Evolutionary conservation across 2,797 vertebrate genomes (phyloP), one percentile per base, ranked within the genome.

Genomic region (Oceanodroma leucorhoa): DNA sequence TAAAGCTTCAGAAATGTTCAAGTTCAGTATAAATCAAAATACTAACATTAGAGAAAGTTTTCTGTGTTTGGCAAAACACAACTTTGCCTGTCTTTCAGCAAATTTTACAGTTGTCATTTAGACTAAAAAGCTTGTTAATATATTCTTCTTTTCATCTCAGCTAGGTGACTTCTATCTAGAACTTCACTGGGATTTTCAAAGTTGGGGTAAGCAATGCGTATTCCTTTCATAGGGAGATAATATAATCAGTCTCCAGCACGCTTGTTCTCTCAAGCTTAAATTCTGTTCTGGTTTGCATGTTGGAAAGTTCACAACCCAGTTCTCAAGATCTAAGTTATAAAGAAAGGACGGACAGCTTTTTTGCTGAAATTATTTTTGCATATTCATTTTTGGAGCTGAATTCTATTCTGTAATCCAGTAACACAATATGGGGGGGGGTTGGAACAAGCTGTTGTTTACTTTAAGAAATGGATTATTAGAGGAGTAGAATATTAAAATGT

Each of bases 141-240:
- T 53, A 20, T 86, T 89, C 9, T 77, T 82, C 54, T 36, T 96
- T 89, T 45, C 73, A 97, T 97, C 97, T 83, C 97, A 99, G 99
- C 99, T 99, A 93, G 99, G 99, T 96, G 99, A 99, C 97, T 99
- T 99, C 98, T 99, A 99, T 97, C 97, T 99, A 98, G 99, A 99
- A 98, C 99, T 99, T 98, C 99, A 99, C 97, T 99, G 99, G 99
- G 99, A 99, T 98, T 99, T 99, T 98, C 99, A 99, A 98, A 99
- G 99, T 97, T 99, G 99, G 99, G 99, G 99, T 99, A 98, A 99
- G 99, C 98, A 51, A 38, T 6, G 61, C 61, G 1, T 46, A 3
- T 83, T 60, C 67, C 36, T 73, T 73, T 66, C 30, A 2, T 9
- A 14, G 61, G 11, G 86, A 36, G 87, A 71, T 48, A 30, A 45